Percentiles rank a stretch among this genome's conserved stretches.
These are phyloP conservation scores for Camelus dromedarius DNA, from an alignment of 2,113 vertebrate genomes.

Conservation along the genomic window DNA sequence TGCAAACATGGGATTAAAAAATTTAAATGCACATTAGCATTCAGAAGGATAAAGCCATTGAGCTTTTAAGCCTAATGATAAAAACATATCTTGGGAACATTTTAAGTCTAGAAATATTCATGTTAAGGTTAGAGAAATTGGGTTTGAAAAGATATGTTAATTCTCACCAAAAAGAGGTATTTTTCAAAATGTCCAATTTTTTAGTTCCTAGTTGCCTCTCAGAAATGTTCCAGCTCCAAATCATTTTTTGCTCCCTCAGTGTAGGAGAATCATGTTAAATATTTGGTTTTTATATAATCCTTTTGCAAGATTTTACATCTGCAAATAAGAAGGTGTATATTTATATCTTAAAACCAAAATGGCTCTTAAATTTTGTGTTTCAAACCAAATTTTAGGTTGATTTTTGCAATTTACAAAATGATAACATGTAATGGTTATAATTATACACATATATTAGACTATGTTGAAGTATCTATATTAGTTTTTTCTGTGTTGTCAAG, in stretches of 20 bases:
- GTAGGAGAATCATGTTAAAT: neutral
- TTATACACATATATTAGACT: neutral
- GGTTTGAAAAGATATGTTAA: neutral
- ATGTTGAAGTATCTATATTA: neutral
- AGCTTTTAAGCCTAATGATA: constrained; percentile 63
- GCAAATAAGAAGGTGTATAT: neutral
- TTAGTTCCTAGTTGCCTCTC: neutral
- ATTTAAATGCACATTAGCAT: constrained; percentile 35
- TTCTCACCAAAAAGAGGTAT: neutral
- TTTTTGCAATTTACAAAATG: constrained; percentile 56
- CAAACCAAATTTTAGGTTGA: constrained; percentile 33
- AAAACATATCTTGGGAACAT: constrained; percentile 58
- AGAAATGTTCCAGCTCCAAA: constrained; percentile 19
- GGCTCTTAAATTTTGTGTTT: constrained; percentile 38
- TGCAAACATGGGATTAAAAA: constrained; percentile 70
- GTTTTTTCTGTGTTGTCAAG: neutral
- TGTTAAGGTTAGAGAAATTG: neutral
- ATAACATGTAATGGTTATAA: neutral
- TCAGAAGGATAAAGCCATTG: constrained; percentile 58
- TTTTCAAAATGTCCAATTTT: neutral
- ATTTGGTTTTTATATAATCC: constrained; percentile 27
- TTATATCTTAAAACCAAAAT: constrained; percentile 41
- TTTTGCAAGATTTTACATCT: neutral
- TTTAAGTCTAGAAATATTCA: constrained; percentile 62
- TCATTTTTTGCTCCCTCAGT: neutral